These are phyloP conservation scores for Geothlypis trichas DNA, from an alignment of 2,113 vertebrate species.

Conservation along the genomic window DNA sequence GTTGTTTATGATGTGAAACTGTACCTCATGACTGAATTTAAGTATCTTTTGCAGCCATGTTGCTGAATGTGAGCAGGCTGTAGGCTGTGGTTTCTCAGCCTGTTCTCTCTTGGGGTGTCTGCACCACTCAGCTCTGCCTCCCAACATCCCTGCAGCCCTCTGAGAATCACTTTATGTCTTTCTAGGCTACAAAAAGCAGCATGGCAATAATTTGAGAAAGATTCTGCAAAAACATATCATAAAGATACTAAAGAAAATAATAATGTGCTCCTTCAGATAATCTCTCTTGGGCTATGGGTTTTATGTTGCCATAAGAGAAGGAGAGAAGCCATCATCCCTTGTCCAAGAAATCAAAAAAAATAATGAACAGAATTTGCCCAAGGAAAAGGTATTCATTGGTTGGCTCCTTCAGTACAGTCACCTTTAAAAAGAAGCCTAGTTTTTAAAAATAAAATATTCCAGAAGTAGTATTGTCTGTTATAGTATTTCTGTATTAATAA, in stretches of 20 bases:
- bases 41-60: fast-evolving
- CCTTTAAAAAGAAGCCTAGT: background rate
- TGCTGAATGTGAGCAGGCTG: background rate
- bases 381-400: background rate
- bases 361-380: background rate
- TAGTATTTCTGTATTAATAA: background rate
- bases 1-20: background rate
- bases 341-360: background rate
- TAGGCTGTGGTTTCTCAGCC: background rate
- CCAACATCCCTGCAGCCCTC: fast-evolving
- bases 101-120: background rate
- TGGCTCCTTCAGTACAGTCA: background rate
- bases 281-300: background rate
- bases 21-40: background rate
- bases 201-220: background rate
- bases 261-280: background rate
- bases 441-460: background rate
- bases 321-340: background rate
- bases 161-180: background rate
- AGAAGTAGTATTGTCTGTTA: background rate
- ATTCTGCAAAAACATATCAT: background rate
- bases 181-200: background rate
- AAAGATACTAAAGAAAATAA: background rate
- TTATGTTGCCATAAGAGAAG: background rate
- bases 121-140: background rate